phyloP scores from a whole-genome alignment of 2,888 invertebrate species.

The Norana najaformis region DNA sequence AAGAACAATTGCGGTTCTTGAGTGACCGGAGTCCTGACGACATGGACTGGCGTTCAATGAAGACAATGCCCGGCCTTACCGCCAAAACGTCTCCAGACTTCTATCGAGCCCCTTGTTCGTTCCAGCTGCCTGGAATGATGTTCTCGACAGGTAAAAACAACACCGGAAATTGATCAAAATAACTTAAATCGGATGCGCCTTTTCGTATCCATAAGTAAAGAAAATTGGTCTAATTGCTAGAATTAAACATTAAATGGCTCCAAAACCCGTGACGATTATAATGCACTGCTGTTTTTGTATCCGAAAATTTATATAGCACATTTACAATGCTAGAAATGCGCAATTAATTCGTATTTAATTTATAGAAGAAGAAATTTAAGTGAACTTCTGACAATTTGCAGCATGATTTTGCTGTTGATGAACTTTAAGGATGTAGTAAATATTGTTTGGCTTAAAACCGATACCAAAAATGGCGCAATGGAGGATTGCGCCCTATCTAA shows the following conservation, averaged over 20 bases:
- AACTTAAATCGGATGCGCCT: neutral
- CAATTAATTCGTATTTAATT: neutral
- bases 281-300: neutral
- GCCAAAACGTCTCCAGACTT: constrained; percentile 33
- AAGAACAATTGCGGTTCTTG: neutral
- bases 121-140: constrained; percentile 37
- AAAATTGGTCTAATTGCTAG: neutral
- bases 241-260: neutral
- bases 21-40: neutral
- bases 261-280: too few relatives aligned
- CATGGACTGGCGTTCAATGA: constrained; percentile 36
- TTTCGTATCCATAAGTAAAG: neutral
- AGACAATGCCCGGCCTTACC: constrained; percentile 20
- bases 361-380: neutral
- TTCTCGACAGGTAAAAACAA: constrained; percentile 34
- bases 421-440: too few relatives aligned
- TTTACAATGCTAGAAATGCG: neutral
- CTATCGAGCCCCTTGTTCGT: constrained; percentile 36
- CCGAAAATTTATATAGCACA: neutral
- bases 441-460: too few relatives aligned
- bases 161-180: neutral
- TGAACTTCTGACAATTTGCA: neutral
- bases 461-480: too few relatives aligned
- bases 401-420: too few relatives aligned
- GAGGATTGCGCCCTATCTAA: too few relatives aligned